These are phyloP conservation scores for Netelia melanura DNA, from an alignment of 2,888 invertebrate genomes.

Conservation along the genomic window DNA sequence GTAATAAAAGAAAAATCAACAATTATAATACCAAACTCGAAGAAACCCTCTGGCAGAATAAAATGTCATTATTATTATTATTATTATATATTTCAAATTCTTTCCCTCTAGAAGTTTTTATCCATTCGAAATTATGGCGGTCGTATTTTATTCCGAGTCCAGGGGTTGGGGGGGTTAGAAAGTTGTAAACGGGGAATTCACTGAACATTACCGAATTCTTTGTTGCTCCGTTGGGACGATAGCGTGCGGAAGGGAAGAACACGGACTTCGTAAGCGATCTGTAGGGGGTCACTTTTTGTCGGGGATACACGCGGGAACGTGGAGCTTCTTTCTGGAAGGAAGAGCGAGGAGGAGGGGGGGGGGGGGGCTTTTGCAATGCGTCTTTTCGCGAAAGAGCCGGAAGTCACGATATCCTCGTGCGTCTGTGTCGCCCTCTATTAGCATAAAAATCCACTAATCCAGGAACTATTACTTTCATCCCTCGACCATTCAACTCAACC, in stretches of 20 bases:
- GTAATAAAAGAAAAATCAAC: slow-evolving; percentile 42
- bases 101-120: slow-evolving; percentile 11
- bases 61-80: neutral
- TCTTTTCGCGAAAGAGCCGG: slow-evolving; percentile 41
- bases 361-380: slow-evolving; percentile 14
- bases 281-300: slow-evolving; percentile 23
- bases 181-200: slow-evolving; percentile 50
- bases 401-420: slow-evolving; percentile 66
- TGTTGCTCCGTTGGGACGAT: slow-evolving; percentile 42
- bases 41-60: neutral
- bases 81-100: slow-evolving; percentile 9
- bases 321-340: too few species aligned
- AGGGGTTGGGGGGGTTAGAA: slow-evolving; percentile 19
- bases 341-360: neutral
- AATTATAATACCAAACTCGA: slow-evolving; percentile 29
- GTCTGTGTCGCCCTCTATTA: slow-evolving; percentile 69
- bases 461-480: slow-evolving; percentile 50
- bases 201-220: slow-evolving; percentile 40
- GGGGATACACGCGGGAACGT: neutral
- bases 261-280: slow-evolving; percentile 31
- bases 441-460: slow-evolving; percentile 80
- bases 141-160: neutral
- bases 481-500: neutral
- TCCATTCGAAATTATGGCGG: slow-evolving; percentile 20
- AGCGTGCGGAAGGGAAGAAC: neutral